Conservation (phyloP, 2,797 vertebrate species). For the Alauda arvensis region DNA sequence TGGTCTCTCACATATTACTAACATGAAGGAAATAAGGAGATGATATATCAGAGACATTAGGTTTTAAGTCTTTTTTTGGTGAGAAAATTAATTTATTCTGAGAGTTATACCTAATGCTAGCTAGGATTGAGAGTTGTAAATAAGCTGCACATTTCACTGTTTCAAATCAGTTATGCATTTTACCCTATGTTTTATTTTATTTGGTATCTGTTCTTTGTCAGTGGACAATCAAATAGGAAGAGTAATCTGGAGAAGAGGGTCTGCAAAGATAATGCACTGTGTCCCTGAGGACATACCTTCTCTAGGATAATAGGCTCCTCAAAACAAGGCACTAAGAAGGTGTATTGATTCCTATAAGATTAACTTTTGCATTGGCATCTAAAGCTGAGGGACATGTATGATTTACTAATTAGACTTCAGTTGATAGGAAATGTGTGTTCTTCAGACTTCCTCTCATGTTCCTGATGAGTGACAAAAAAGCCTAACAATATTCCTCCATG, state of each 20-base stretch:
- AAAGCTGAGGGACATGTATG: neutral
- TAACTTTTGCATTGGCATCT: neutral
- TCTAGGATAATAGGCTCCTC: neutral
- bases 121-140: neutral
- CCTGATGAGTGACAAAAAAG: neutral
- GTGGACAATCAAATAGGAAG: neutral
- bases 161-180: neutral
- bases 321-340: neutral
- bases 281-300: neutral
- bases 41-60: neutral
- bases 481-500: neutral
- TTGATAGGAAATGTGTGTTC: neutral
- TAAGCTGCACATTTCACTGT: neutral
- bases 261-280: neutral
- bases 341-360: neutral
- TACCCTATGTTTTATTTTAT: neutral
- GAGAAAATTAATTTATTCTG: neutral
- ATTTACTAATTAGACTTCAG: neutral
- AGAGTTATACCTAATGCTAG: neutral
- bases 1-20: rapidly evolving
- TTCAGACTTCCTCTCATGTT: neutral
- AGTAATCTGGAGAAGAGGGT: neutral
- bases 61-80: neutral
- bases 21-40: neutral
- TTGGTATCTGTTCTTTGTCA: neutral